Conservation (phyloP, 2,113 vertebrate species). For the Microtus oregoni region DNA sequence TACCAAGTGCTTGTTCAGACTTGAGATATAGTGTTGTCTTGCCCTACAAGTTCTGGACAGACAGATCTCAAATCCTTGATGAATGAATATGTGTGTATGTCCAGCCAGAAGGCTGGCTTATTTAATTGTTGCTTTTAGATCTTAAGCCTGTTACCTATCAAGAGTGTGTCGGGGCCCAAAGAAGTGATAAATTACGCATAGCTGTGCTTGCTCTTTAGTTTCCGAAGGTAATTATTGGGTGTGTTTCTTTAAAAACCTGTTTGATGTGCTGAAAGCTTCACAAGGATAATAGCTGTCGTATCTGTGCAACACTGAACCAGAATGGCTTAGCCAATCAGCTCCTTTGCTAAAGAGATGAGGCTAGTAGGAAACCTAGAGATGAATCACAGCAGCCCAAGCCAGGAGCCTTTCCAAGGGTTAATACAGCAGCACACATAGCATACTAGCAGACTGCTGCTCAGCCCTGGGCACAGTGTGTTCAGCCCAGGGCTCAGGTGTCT, state of each 20-base stretch:
- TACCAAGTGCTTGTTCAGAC: neutral
- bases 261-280: conserved; percentile 55
- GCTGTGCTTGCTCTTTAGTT: conserved; percentile 51
- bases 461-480: neutral
- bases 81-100: conserved; percentile 21
- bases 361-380: neutral
- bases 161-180: conserved; percentile 57
- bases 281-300: conserved; percentile 59
- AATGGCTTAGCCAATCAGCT: neutral
- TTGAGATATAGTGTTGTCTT: neutral
- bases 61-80: conserved; percentile 12
- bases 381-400: neutral
- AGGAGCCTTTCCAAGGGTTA: neutral
- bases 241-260: conserved; percentile 53
- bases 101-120: conserved; percentile 4
- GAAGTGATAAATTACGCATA: conserved; percentile 65
- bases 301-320: neutral
- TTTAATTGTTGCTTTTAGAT: conserved; percentile 57
- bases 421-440: neutral
- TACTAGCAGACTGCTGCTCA: neutral
- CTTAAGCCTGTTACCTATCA: conserved; percentile 62
- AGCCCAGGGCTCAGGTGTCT: neutral
- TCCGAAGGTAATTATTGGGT: conserved; percentile 62
- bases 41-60: neutral
- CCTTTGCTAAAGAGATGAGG: neutral